phyloP scores from a whole-genome alignment of 2,888 invertebrate genomes.

The Orthosia gracilis region DNA sequence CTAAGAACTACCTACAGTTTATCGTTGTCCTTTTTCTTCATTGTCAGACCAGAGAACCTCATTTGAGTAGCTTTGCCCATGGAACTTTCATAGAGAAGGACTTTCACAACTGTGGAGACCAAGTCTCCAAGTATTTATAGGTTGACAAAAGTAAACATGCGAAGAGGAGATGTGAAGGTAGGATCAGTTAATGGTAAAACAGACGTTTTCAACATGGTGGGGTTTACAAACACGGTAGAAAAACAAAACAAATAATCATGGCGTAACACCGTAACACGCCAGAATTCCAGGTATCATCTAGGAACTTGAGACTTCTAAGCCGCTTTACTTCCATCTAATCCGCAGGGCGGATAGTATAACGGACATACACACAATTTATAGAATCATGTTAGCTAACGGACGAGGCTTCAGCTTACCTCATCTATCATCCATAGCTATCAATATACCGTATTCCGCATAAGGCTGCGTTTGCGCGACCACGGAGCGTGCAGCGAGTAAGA shows the following conservation, averaged over 20 bases:
- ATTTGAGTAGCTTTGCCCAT: background rate
- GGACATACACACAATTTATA: conserved; percentile 60
- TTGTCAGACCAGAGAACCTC: no score
- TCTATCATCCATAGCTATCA: conserved; percentile 63
- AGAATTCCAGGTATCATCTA: conserved; percentile 35
- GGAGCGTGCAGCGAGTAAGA: conserved; percentile 49
- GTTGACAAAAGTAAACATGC: background rate
- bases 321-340: conserved; percentile 50
- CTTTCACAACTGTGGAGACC: background rate
- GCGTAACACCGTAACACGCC: background rate
- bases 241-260: conserved; percentile 4
- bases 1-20: conserved; percentile 15
- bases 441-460: conserved; percentile 58
- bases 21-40: conserved; percentile 12
- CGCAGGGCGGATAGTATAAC: conserved; percentile 55
- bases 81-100: background rate
- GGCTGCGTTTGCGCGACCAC: conserved; percentile 28
- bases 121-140: background rate
- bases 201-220: background rate
- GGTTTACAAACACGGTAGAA: background rate
- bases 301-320: conserved; percentile 38
- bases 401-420: conserved; percentile 60
- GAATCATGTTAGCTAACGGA: conserved; percentile 65
- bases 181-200: background rate
- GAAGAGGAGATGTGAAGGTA: background rate